phyloP scores from a whole-genome alignment of 2,888 invertebrate species.

The Baronia brevicornis region DNA sequence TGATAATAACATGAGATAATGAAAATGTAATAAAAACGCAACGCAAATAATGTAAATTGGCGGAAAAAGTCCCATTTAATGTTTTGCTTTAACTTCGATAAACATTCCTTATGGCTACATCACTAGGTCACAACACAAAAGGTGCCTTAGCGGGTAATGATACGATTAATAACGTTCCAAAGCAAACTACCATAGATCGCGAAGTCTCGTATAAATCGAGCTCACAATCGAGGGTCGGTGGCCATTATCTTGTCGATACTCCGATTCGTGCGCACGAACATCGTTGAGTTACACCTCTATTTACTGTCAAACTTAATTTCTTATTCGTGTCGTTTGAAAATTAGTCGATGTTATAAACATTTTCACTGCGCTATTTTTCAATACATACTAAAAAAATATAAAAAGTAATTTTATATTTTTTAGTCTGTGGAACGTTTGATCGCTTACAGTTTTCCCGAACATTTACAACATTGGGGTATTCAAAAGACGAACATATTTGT shows the following conservation, averaged over 20 bases:
- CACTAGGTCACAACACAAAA: constrained; percentile 11
- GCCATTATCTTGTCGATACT: constrained; percentile 71
- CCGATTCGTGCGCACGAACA: constrained; percentile 69
- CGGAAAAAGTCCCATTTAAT: no score
- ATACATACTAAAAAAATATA: background rate
- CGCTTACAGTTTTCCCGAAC: no score
- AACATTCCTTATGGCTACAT: constrained; percentile 14
- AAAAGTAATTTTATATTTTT: no score
- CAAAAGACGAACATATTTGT: no score
- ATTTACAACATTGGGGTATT: no score
- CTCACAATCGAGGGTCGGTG: constrained; percentile 34
- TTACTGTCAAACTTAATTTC: constrained; percentile 72
- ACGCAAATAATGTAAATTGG: no score
- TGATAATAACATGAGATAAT: no score
- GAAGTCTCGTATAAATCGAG: constrained; percentile 40
- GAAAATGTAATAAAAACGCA: no score
- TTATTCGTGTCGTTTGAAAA: constrained; percentile 63
- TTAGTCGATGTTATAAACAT: constrained; percentile 20
- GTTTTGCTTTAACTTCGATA: no score
- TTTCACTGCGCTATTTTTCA: constrained; percentile 2
- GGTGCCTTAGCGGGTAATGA: constrained; percentile 25
- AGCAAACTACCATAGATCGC: constrained; percentile 42
- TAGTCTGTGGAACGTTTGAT: no score
- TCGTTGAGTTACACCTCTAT: constrained; percentile 69
- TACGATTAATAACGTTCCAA: constrained; percentile 51